A percentile compares a stretch with the other conserved stretches of the same genome.
Evolutionary conservation across 1,140 invertebrate genomes (phyloP).

Genomic region (Phenacoccus solenopsis): DNA sequence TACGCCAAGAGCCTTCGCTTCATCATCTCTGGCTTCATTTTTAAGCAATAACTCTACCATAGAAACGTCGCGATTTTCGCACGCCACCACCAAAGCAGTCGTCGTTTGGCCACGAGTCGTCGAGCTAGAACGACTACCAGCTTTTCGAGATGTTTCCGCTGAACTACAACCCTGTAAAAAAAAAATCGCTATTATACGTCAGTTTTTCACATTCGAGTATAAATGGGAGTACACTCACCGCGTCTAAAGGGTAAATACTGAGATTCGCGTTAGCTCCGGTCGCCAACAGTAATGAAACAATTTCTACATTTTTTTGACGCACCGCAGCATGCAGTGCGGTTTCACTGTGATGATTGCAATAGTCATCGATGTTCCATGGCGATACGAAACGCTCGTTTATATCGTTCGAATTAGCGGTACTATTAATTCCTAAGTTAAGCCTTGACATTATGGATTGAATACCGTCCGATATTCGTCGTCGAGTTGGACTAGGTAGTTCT

Average conservation of each 20-base stretch:
- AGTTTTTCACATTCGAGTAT: too few relatives aligned
- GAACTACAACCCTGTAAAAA: not conserved
- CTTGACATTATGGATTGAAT: conserved; percentile 78
- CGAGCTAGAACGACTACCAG: conserved; percentile 5
- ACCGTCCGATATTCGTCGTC: conserved; percentile 65
- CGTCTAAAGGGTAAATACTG: conserved; percentile 15
- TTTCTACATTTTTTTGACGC: conserved; percentile 57
- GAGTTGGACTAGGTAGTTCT: conserved; percentile 44
- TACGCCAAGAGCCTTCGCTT: conserved; percentile 63
- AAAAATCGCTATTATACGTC: too few relatives aligned
- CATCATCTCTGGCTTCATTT: conserved; percentile 75
- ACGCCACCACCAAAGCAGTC: conserved; percentile 59
- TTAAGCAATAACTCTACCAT: conserved; percentile 65
- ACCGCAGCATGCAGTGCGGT: conserved; percentile 68
- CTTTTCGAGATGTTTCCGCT: not conserved
- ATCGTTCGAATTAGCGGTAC: conserved; percentile 31
- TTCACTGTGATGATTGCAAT: conserved; percentile 62
- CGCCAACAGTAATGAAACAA: conserved; percentile 56
- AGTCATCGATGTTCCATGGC: conserved; percentile 58
- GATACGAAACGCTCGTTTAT: conserved; percentile 42
- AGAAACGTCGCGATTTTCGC: conserved; percentile 46
- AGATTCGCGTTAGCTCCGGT: conserved; percentile 61
- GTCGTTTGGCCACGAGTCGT: conserved; percentile 31
- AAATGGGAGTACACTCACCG: not conserved
- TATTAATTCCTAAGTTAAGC: conserved; percentile 43